phyloP scores from a whole-genome alignment of 2,113 vertebrate genomes.

The Pitta sordida region DNA sequence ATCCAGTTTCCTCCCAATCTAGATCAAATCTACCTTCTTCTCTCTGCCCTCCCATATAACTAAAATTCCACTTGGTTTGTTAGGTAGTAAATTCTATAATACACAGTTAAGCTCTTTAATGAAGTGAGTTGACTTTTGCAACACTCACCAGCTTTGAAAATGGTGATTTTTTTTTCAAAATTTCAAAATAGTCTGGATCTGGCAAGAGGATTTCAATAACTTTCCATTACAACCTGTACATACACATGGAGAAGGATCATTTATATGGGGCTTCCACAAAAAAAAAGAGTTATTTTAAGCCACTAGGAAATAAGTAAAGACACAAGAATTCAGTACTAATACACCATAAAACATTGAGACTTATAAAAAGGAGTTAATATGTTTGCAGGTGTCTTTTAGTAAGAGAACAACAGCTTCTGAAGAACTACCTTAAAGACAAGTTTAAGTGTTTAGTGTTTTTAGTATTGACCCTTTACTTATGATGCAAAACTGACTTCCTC shows the following conservation, averaged over 20 bases:
- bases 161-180: no score
- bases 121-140: background rate
- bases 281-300: background rate
- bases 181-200: background rate
- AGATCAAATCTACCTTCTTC: background rate
- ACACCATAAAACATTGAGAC: background rate
- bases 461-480: accelerated
- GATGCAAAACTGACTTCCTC: background rate
- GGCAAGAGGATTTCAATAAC: background rate
- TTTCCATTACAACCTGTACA: background rate
- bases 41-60: background rate
- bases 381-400: background rate
- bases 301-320: background rate
- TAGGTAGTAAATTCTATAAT: background rate
- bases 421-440: background rate
- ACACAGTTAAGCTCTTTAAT: background rate
- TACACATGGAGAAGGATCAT: background rate
- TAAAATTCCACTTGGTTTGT: background rate
- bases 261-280: background rate
- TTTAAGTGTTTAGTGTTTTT: background rate
- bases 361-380: background rate
- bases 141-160: background rate
- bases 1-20: background rate
- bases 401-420: background rate
- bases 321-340: background rate